Evolutionary conservation across 2,797 vertebrate species (phyloP).

Genomic region (Chromobotia macracanthus): DNA sequence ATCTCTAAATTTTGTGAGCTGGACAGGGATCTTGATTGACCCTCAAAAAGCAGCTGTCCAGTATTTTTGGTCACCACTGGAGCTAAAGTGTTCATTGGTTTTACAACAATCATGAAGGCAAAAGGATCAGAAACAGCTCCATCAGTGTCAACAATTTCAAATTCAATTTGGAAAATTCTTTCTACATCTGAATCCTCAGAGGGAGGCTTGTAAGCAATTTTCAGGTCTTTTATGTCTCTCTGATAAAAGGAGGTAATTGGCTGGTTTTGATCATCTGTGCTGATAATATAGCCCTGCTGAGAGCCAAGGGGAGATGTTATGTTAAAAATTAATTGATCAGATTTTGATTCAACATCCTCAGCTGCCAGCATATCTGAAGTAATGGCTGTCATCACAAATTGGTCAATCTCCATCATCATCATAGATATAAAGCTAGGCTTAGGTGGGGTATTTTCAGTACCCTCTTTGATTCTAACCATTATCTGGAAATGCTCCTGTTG

Average conservation of each 20-base stretch:
- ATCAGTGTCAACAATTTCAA: conserved; percentile 83
- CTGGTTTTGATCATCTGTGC: conserved; percentile 83
- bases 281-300: conserved; percentile 82
- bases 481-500: conserved; percentile 86
- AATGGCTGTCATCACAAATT: conserved; percentile 85
- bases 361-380: conserved; percentile 83
- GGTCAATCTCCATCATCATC: conserved; percentile 87
- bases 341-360: conserved; percentile 81
- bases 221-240: conserved; percentile 84
- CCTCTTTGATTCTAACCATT: conserved; percentile 81
- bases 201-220: conserved; percentile 87
- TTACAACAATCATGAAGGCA: conserved; percentile 86
- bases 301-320: conserved; percentile 74
- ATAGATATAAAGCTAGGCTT: conserved; percentile 81
- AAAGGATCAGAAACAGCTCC: conserved; percentile 83
- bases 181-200: conserved; percentile 78
- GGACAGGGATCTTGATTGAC: conserved; percentile 82
- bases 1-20: conserved; percentile 82
- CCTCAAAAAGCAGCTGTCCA: conserved; percentile 86
- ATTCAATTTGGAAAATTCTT: conserved; percentile 84
- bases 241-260: conserved; percentile 87
- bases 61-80: conserved; percentile 81
- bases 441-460: conserved; percentile 76
- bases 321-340: conserved; percentile 85
- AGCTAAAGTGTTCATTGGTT: conserved; percentile 85